Conservation (phyloP, 2,888 invertebrate genomes). For the Stomorhina lunata region DNA sequence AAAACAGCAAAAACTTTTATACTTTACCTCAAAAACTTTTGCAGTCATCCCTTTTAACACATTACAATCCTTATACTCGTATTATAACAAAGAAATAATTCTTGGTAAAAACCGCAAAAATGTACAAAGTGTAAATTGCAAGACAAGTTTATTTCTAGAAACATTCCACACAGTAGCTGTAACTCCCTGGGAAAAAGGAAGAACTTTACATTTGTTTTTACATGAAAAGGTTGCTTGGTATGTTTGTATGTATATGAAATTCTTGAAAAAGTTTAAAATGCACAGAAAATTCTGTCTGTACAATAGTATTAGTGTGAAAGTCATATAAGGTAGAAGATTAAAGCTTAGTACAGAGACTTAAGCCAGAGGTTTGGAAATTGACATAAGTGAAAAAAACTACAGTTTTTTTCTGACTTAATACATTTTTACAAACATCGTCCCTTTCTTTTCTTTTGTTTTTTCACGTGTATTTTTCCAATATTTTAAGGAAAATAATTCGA, state of each 20-base stretch:
- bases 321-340: no score
- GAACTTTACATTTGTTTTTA: neutral
- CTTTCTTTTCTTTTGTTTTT: no score
- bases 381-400: no score
- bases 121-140: neutral
- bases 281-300: no score
- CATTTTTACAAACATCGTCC: no score
- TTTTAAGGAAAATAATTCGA: constrained; percentile 7
- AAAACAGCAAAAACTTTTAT: neutral
- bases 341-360: no score
- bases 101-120: constrained; percentile 18
- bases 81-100: neutral
- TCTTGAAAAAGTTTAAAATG: no score
- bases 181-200: neutral
- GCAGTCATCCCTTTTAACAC: constrained; percentile 4
- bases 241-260: no score
- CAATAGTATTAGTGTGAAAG: no score
- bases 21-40: neutral
- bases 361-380: no score
- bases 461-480: neutral
- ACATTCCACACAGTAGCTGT: neutral
- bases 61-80: neutral
- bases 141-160: neutral
- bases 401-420: no score
- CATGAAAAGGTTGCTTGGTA: neutral